These are phyloP conservation scores for Macropodus opercularis DNA, from an alignment of 2,797 vertebrate genomes.

Conservation along the genomic window DNA sequence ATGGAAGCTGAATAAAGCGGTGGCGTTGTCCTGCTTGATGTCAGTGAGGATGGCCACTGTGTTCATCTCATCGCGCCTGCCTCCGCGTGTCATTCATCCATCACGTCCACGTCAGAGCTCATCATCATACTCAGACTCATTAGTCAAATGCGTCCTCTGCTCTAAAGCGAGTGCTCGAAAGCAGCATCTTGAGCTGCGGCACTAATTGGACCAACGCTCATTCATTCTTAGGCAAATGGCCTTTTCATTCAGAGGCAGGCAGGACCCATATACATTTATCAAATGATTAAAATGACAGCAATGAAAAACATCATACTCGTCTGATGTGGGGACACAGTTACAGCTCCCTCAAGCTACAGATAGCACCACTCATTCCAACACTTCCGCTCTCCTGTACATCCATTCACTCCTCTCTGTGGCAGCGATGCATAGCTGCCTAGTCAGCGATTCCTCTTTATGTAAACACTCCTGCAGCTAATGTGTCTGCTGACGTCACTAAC, in stretches of 20 bases:
- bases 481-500: constrained; percentile 24
- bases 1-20: no score
- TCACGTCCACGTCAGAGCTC: constrained; percentile 14
- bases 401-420: constrained; percentile 32
- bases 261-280: not conserved
- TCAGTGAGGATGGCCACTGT: no score
- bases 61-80: not conserved
- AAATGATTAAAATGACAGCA: not conserved
- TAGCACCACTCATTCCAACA: not conserved
- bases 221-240: constrained; percentile 6
- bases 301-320: not conserved
- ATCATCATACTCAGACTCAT: constrained; percentile 18
- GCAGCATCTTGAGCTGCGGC: not conserved
- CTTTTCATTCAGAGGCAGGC: not conserved
- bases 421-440: constrained; percentile 28
- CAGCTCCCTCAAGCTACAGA: constrained; percentile 6
- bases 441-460: constrained; percentile 30
- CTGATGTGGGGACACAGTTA: no score
- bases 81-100: constrained; percentile 11
- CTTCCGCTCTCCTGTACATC: constrained; percentile 14
- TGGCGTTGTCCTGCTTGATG: no score
- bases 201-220: constrained; percentile 10
- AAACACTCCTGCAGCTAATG: constrained; percentile 34
- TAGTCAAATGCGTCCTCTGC: constrained; percentile 23
- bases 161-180: not conserved